A percentile compares a stretch with the other conserved stretches of the same genome.
These are phyloP conservation scores for Indicator maculatus DNA, from an alignment of 2,113 vertebrate species.

Conservation along the genomic window DNA sequence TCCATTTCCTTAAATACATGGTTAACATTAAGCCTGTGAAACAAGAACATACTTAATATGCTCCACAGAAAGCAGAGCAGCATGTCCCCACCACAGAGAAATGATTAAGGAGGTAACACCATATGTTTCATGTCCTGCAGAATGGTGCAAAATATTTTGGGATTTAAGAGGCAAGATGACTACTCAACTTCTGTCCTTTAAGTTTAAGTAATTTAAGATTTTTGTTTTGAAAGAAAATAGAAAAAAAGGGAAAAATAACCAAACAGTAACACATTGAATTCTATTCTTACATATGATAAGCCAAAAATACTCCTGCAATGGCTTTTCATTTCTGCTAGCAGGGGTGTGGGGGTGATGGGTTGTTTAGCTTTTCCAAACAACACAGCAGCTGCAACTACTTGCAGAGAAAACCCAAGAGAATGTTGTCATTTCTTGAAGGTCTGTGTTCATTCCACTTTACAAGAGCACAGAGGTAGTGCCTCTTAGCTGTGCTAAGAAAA, in stretches of 20 bases:
- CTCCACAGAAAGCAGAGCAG: neutral
- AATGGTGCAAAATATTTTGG: neutral
- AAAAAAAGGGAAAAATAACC: neutral
- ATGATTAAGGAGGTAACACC: neutral
- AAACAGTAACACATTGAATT: neutral
- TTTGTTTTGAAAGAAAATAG: neutral
- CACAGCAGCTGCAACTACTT: neutral
- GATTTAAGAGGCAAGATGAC: neutral
- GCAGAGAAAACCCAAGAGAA: neutral
- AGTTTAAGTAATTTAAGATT: neutral
- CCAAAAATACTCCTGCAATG: neutral
- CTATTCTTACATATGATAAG: neutral
- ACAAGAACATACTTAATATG: neutral
- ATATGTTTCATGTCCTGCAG: neutral
- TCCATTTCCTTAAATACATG: neutral
- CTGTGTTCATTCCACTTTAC: neutral
- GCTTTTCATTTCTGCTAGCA: neutral
- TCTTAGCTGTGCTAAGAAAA: neutral
- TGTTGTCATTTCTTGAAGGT: neutral
- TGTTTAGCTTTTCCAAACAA: neutral
- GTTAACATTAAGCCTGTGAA: neutral
- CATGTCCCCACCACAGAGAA: neutral
- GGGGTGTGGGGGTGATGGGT: neutral
- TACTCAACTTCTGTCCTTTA: neutral
- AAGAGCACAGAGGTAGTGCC: neutral